phyloP scores from a whole-genome alignment of 2,888 invertebrate species.

The Megamerina dolium region DNA sequence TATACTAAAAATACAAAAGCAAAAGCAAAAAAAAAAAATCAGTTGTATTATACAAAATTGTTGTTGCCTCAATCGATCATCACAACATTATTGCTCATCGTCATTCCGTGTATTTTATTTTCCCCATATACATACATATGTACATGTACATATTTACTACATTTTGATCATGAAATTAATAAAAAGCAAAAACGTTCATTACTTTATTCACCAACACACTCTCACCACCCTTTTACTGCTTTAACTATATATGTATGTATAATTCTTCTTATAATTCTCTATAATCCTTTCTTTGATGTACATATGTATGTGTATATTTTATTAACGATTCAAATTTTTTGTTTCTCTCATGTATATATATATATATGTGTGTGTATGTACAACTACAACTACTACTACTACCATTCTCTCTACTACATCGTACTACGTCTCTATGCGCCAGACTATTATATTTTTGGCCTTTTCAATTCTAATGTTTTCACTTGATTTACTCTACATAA shows the following conservation, averaged over 20 bases:
- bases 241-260: not conserved
- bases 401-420: conserved; percentile 14
- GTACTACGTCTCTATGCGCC: conserved; percentile 22
- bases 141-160: too few relatives aligned
- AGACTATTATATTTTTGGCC: conserved; percentile 52
- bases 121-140: too few relatives aligned
- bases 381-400: too few relatives aligned
- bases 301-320: conserved; percentile 1
- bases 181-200: too few relatives aligned
- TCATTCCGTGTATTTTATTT: too few relatives aligned
- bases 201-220: too few relatives aligned
- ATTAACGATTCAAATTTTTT: not conserved
- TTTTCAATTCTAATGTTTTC: conserved; percentile 52
- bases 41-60: too few relatives aligned
- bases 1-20: too few relatives aligned
- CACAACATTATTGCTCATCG: too few relatives aligned
- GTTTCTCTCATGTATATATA: not conserved
- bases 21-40: too few relatives aligned
- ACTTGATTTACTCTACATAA: conserved; percentile 52
- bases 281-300: not conserved
- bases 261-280: not conserved
- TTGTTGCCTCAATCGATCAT: too few relatives aligned
- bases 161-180: too few relatives aligned
- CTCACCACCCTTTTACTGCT: not conserved
- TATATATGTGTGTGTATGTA: not conserved